Base-by-base conservation (phyloP, 1,140 invertebrate genomes). In the Macrobrachium nipponense region DNA sequence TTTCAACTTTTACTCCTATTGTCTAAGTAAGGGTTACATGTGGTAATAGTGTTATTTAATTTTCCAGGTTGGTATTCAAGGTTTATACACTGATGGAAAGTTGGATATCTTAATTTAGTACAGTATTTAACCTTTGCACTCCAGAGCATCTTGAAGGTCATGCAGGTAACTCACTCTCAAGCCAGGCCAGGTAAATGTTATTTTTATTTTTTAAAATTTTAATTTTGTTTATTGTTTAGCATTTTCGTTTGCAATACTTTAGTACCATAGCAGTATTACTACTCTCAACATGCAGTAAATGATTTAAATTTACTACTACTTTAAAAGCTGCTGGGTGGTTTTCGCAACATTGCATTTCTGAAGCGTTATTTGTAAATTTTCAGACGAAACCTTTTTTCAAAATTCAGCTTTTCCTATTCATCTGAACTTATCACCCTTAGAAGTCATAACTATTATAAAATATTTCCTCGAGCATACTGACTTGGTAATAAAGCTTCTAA, bases 101-200 rank as follows among this genome's bases (percentile, higher is more conserved):
- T 36, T 86, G 27, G 43, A 86, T 59, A 70, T 86, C 11, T 18
- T 86, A 36, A 75, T 60, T 59, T 86, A 51, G 59, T 86, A 12
- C 84, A 86, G 23, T 86, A 86, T 36, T 80, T 77, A 20, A 86
- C 60, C 36, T 44, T 86, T 18, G 77, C 84, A 10, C 68, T 86
- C 1, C 60, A n/a, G 5, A 60, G 27, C n/a, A 59, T 86, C 0
- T 78, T 86, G 0, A 44, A 58, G 18, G 73, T 23, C 11, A 8
- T 75, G 11, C 76, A 17, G n/a, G 72, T 11, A 17, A 80, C 23
- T 44, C 84, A 80, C 58, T 20, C n/a, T 20, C 27, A 70, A 17
- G 17, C 64, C 23, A 68, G 36, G 15, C 68, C 77, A 73, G 84
- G 84, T 86, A 73, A 43, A 51, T 6, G 23, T 66, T 27, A 43